Conservation (phyloP, 2,888 invertebrate species). For the Conistra vaccinii region DNA sequence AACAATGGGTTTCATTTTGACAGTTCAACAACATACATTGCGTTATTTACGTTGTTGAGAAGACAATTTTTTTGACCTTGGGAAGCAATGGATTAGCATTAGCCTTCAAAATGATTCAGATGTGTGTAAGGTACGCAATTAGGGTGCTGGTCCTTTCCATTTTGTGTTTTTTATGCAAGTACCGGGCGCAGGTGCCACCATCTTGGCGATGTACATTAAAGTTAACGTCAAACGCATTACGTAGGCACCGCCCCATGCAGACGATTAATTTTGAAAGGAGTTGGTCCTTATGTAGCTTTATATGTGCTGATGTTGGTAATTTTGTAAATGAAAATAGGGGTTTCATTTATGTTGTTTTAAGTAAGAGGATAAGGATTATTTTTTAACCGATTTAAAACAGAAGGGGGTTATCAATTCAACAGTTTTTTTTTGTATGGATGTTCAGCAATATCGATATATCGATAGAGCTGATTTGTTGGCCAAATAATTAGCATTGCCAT, state of each 20-base stretch:
- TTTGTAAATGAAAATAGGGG: background rate
- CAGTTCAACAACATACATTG: no score
- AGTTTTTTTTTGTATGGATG: background rate
- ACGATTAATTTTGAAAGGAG: conserved; percentile 33
- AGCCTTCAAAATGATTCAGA: no score
- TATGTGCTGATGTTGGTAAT: background rate
- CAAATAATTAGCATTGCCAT: no score
- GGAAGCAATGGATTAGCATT: no score
- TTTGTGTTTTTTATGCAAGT: no score
- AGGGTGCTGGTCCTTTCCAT: no score
- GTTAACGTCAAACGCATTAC: conserved; percentile 45
- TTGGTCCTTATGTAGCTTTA: background rate
- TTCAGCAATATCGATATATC: no score
- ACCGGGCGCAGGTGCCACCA: conserved; percentile 56
- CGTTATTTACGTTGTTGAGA: no score
- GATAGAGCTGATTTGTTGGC: no score
- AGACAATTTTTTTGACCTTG: no score
- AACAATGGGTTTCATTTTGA: no score
- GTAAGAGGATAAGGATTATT: background rate
- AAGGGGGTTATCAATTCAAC: background rate
- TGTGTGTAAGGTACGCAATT: no score
- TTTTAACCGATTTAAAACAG: background rate
- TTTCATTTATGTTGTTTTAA: background rate
- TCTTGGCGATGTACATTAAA: conserved; percentile 54
- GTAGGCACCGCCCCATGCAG: background rate